A percentile compares a stretch with the other conserved stretches of the same genome.
These are phyloP conservation scores for Syngnathus floridae DNA, from an alignment of 2,113 vertebrate genomes.

Conservation along the genomic window DNA sequence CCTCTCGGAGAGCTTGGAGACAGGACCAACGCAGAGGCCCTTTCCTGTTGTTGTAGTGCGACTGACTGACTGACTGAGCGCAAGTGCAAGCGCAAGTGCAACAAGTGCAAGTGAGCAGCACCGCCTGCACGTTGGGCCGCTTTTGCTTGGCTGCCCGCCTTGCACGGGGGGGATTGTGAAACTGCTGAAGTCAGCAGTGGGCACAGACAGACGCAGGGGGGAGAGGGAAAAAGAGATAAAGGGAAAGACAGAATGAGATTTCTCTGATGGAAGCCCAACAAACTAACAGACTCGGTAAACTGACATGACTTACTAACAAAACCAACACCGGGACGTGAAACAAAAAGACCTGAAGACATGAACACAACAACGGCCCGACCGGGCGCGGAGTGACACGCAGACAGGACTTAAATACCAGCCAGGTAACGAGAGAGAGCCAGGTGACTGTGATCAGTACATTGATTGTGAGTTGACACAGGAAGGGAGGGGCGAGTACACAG, in stretches of 20 bases:
- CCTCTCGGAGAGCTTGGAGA: slow-evolving; percentile 60
- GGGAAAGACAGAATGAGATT: slow-evolving; percentile 35
- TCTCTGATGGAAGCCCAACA: slow-evolving; percentile 44
- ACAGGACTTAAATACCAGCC: too few relatives aligned
- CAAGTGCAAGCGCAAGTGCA: too few relatives aligned
- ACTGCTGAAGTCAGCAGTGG: slow-evolving; percentile 74
- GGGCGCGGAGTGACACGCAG: too few relatives aligned
- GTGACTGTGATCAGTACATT: too few relatives aligned
- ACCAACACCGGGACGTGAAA: too few relatives aligned
- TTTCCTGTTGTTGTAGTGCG: slow-evolving; percentile 63
- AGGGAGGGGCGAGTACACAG: too few relatives aligned
- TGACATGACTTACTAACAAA: too few relatives aligned
- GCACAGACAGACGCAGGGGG: slow-evolving; percentile 50
- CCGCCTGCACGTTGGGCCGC: slow-evolving; percentile 41
- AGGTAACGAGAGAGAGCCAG: too few relatives aligned
- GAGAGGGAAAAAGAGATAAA: slow-evolving; percentile 29
- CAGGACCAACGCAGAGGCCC: slow-evolving; percentile 62
- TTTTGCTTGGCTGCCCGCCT: slow-evolving; percentile 32
- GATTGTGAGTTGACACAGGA: too few relatives aligned
- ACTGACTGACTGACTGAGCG: slow-evolving; percentile 30
- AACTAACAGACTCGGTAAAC: too few relatives aligned
- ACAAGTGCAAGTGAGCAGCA: slow-evolving; percentile 19
- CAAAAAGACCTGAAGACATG: too few relatives aligned
- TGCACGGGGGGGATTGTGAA: slow-evolving; percentile 67
- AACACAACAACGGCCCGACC: too few relatives aligned